phyloP scores from a whole-genome alignment of 2,113 vertebrate genomes.

The Bos javanicus region DNA sequence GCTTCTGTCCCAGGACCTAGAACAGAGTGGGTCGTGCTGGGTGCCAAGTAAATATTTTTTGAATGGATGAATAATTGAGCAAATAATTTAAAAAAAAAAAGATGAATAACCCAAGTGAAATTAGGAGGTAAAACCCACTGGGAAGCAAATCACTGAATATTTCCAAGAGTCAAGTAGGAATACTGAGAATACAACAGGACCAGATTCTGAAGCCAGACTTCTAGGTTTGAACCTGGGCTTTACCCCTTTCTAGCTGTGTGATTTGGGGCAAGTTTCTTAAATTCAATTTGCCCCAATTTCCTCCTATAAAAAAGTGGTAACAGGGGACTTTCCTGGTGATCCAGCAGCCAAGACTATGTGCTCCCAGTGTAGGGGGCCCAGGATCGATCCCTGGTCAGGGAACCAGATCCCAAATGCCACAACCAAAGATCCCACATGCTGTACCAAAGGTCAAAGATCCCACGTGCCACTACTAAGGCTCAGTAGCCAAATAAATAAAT shows the following conservation, averaged over 20 bases:
- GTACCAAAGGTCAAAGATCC: background rate
- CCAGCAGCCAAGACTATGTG: background rate
- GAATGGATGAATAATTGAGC: background rate
- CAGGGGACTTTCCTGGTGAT: background rate
- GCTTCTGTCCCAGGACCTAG: background rate
- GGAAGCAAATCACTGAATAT: background rate
- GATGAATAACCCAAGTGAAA: background rate
- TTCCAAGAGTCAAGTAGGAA: background rate
- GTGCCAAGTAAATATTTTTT: background rate
- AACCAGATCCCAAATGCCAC: background rate
- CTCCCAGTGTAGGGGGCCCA: background rate
- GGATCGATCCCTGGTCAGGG: background rate
- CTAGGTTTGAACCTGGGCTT: background rate
- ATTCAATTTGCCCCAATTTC: background rate
- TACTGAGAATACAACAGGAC: fast-evolving
- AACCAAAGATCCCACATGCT: background rate
- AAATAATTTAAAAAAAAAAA: background rate
- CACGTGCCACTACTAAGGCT: background rate
- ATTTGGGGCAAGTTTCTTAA: background rate
- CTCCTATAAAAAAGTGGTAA: background rate
- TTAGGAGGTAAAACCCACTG: background rate
- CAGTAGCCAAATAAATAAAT: background rate
- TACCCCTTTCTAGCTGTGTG: background rate
- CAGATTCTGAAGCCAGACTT: background rate
- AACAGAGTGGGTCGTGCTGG: background rate